Percentiles rank a stretch among this genome's conserved stretches.
These are phyloP conservation scores for Psephotus haematonotus DNA, from an alignment of 2,113 vertebrate genomes.

Conservation along the genomic window DNA sequence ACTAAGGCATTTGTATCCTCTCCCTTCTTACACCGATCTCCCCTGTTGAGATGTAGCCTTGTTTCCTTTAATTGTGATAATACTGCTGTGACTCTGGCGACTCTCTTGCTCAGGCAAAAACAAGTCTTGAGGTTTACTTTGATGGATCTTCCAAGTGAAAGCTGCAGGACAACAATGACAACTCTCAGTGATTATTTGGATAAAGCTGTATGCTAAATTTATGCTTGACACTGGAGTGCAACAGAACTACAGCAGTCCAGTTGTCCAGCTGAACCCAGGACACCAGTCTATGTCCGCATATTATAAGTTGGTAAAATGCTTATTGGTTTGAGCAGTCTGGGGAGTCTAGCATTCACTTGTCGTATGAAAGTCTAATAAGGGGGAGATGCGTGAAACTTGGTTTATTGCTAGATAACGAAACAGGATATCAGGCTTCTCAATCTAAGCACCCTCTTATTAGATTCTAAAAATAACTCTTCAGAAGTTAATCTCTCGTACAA, in stretches of 20 bases:
- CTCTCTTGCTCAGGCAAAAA: not conserved
- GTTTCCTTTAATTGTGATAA: not conserved
- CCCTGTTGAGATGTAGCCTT: not conserved
- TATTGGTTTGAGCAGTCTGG: not conserved
- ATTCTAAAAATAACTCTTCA: not conserved
- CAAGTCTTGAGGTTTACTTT: not conserved
- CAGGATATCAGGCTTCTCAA: not conserved
- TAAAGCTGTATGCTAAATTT: not conserved
- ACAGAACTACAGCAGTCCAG: not conserved
- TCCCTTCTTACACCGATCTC: not conserved
- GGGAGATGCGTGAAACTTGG: not conserved
- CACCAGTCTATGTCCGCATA: not conserved
- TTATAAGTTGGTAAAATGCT: not conserved
- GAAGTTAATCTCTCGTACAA: not conserved
- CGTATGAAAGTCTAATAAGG: not conserved
- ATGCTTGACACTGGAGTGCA: not conserved
- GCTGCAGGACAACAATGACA: not conserved
- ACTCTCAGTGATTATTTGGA: not conserved
- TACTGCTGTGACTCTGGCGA: not conserved
- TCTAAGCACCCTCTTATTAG: not conserved
- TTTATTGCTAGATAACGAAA: constrained; percentile 3
- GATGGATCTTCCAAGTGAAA: not conserved
- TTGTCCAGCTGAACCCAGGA: not conserved
- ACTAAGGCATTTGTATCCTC: not conserved
- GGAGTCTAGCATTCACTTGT: not conserved